phyloP scores from a whole-genome alignment of 2,113 vertebrate genomes.

The Zapus hudsonius region DNA sequence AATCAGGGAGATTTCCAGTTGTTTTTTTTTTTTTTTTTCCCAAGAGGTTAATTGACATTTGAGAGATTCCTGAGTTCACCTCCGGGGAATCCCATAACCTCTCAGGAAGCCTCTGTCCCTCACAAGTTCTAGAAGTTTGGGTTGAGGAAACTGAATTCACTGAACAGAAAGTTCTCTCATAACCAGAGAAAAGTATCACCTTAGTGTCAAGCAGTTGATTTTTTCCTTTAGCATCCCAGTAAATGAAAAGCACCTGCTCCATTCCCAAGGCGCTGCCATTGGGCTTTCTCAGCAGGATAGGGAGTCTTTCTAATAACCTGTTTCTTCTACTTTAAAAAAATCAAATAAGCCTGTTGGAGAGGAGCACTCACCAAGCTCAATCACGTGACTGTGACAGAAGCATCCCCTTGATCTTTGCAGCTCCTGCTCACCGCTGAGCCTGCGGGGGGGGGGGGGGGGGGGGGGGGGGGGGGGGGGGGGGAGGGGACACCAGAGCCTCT shows the following conservation, averaged over 20 bases:
- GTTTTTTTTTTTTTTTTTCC: neutral
- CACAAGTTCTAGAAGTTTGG: neutral
- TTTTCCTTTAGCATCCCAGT: neutral
- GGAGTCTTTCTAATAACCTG: neutral
- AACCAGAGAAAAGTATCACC: neutral
- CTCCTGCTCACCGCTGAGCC: neutral
- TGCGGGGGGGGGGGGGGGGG: neutral
- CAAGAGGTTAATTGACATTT: neutral
- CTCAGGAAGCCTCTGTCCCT: neutral
- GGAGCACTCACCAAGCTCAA: neutral
- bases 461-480: no score
- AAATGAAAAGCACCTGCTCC: neutral
- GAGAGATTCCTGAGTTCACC: neutral
- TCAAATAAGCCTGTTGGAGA: neutral
- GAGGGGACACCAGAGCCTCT: no score
- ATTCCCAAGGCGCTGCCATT: neutral
- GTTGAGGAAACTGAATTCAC: neutral
- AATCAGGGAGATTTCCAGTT: neutral
- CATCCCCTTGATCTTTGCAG: neutral
- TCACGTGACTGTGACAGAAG: neutral
- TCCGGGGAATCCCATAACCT: neutral
- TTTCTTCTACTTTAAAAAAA: slow-evolving; percentile 10
- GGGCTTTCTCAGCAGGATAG: neutral
- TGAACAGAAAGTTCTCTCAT: neutral
- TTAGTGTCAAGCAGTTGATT: neutral